Evolutionary conservation across 2,797 vertebrate genomes (phyloP).

Genomic region (Falco rusticolus): DNA sequence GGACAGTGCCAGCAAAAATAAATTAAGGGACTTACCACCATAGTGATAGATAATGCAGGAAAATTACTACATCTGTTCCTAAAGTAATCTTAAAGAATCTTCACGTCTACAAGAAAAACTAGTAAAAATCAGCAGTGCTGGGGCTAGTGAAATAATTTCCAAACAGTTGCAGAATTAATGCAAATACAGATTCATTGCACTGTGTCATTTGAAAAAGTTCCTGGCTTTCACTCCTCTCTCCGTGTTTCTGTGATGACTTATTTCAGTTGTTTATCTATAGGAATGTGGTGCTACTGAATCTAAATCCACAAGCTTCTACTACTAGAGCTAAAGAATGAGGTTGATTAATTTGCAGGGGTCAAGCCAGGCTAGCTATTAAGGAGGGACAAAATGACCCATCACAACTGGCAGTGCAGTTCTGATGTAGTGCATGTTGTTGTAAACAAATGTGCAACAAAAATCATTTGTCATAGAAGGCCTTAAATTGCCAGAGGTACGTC

Average conservation of each 20-base stretch:
- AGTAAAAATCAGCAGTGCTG: not conserved
- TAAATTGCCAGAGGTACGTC: not conserved
- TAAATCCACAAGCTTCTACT: not conserved
- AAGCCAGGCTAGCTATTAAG: not conserved
- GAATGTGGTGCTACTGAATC: not conserved
- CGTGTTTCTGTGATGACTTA: not conserved
- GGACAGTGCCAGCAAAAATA: not conserved
- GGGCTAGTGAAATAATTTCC: not conserved
- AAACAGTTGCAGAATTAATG: not conserved
- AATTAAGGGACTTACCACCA: not conserved
- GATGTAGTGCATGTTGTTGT: not conserved
- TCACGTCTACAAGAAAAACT: not conserved
- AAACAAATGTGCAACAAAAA: not conserved
- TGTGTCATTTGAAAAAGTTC: not conserved
- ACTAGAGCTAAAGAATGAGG: not conserved
- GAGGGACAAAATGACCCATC: not conserved
- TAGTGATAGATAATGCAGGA: not conserved
- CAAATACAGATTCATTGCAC: not conserved
- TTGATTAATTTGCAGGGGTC: not conserved
- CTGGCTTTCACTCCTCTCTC: not conserved
- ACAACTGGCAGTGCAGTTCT: not conserved
- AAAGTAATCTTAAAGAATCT: not conserved
- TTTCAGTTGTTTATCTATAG: not conserved
- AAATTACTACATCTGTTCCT: not conserved
- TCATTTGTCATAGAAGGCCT: not conserved